phyloP scores from a whole-genome alignment of 2,113 vertebrate species.

The Bufo gargarizans region DNA sequence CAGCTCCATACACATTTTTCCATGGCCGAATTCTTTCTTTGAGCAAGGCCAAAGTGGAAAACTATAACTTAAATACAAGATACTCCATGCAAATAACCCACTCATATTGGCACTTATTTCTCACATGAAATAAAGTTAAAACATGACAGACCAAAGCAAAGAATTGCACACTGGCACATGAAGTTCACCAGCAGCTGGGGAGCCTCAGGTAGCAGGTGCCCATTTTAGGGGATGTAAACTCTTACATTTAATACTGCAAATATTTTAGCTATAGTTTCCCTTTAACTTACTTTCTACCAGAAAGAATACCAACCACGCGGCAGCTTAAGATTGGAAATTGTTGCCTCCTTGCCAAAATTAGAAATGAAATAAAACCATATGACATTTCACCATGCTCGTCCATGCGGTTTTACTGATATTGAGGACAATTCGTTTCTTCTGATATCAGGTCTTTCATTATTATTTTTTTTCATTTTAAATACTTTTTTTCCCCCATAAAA shows the following conservation, averaged over 20 bases:
- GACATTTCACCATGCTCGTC: constrained; percentile 38
- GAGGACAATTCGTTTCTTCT: constrained; percentile 10
- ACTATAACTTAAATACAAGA: neutral
- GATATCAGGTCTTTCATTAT: constrained; percentile 11
- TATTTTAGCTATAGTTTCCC: constrained; percentile 38
- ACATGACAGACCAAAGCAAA: neutral
- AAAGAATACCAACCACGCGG: neutral
- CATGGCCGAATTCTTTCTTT: neutral
- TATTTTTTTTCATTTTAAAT: neutral
- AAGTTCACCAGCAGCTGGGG: neutral
- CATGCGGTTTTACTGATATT: constrained; percentile 19
- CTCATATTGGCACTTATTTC: neutral
- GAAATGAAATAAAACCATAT: neutral
- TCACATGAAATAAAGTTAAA: neutral
- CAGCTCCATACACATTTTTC: neutral
- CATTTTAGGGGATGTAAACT: neutral
- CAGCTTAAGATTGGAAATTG: neutral
- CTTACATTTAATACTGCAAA: constrained; percentile 7
- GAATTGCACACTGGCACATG: neutral
- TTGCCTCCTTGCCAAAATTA: constrained; percentile 7
- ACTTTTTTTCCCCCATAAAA: neutral
- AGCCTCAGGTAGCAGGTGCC: neutral
- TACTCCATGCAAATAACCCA: neutral
- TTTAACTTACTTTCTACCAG: neutral
- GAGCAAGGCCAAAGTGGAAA: neutral